These are phyloP conservation scores for Apostichopus japonicus DNA, from an alignment of 35 echinoderm and acorn worm genomes.

Conservation along the genomic window DNA sequence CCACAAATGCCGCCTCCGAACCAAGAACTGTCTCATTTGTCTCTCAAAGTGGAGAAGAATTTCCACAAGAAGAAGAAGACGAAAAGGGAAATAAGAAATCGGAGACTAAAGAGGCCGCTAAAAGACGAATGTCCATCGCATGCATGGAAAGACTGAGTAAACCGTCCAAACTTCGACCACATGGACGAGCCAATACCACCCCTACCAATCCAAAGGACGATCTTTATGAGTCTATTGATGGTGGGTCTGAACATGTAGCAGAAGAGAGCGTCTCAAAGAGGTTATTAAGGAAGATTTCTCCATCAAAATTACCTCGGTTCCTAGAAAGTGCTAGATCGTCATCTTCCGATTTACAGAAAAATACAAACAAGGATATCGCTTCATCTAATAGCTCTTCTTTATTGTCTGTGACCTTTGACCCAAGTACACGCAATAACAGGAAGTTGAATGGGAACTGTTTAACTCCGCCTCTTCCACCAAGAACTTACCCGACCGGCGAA, in stretches of 20 bases:
- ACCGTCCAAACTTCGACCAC: background rate
- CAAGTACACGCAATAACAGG: background rate
- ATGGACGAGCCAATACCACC: slow-evolving; percentile 34
- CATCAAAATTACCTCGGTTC: slow-evolving; percentile 6
- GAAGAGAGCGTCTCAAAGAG: slow-evolving; percentile 14
- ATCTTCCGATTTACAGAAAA: background rate
- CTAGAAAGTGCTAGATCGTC: background rate
- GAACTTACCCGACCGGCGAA: slow-evolving; percentile 5
- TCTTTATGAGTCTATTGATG: slow-evolving; percentile 47
- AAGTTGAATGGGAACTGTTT: background rate
- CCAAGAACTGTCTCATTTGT: slow-evolving; percentile 5
- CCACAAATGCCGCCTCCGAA: background rate
- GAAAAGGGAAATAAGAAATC: background rate
- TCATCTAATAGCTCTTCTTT: background rate
- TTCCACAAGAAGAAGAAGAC: background rate
- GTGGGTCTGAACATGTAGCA: background rate
- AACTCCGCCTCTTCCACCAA: slow-evolving; percentile 37
- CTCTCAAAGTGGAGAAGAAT: background rate
- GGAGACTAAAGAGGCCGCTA: background rate
- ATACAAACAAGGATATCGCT: background rate
- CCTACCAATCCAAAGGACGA: slow-evolving; percentile 23
- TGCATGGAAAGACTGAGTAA: background rate
- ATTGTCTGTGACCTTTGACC: slow-evolving; percentile 19
- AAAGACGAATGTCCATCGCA: background rate
- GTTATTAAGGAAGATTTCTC: slow-evolving; percentile 37